Conservation (phyloP, 2,797 vertebrate species). For the Chloroceryle amazona region DNA sequence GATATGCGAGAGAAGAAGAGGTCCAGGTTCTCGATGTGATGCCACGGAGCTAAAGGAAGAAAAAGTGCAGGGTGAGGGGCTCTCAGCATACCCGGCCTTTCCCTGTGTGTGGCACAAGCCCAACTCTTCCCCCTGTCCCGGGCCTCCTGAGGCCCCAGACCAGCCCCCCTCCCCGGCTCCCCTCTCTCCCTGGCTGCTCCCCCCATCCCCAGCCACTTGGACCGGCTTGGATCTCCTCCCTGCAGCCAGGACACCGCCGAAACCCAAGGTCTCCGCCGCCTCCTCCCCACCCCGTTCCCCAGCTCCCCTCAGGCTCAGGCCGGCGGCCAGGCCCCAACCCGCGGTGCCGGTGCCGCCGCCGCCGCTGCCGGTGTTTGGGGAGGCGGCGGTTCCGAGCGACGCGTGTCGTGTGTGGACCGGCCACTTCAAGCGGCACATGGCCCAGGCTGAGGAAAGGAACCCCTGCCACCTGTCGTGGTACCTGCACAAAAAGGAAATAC, state of each 20-base stretch:
- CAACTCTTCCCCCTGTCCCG: not conserved
- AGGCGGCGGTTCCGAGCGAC: too few relatives aligned
- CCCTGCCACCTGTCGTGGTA: not conserved
- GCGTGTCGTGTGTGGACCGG: too few relatives aligned
- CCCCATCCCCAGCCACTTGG: too few relatives aligned
- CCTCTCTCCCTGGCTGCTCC: too few relatives aligned
- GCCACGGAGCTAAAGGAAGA: slow-evolving; percentile 91
- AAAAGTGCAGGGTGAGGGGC: not conserved
- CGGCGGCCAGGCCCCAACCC: too few relatives aligned
- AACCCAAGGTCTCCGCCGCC: too few relatives aligned
- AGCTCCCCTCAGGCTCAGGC: too few relatives aligned
- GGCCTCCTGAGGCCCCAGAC: fast-evolving
- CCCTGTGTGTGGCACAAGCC: not conserved
- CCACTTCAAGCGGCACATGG: not conserved
- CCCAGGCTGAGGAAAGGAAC: not conserved
- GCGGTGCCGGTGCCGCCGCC: too few relatives aligned
- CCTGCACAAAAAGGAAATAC: not conserved
- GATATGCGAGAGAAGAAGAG: slow-evolving; percentile 99
- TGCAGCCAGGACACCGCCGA: too few relatives aligned
- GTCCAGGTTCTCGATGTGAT: slow-evolving; percentile 98
- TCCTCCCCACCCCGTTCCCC: too few relatives aligned
- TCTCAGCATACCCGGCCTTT: not conserved
- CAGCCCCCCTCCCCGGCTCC: not conserved
- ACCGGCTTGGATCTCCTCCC: too few relatives aligned
- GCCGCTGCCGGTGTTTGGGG: too few relatives aligned